Evolutionary conservation across 2,888 invertebrate species (phyloP).

Genomic region (Hofmannophila pseudospretella): DNA sequence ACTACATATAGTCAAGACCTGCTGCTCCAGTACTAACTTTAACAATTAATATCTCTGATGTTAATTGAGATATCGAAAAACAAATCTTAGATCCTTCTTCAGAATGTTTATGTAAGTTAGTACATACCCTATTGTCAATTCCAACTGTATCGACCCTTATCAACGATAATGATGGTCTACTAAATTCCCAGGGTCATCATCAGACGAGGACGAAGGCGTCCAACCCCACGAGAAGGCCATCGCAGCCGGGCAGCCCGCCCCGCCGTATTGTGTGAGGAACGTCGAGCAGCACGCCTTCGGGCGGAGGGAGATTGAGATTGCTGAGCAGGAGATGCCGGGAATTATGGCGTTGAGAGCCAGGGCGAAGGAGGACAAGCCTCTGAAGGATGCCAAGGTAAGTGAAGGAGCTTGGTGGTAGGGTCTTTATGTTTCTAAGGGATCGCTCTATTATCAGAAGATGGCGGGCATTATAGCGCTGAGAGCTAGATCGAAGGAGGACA

Average conservation of each 20-base stretch:
- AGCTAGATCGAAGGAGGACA: conserved; percentile 78
- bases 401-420: too few species aligned
- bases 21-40: too few species aligned
- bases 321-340: conserved; percentile 99
- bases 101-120: too few species aligned
- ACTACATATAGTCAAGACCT: too few species aligned
- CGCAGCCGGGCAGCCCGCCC: conserved; percentile 88
- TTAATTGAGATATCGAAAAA: too few species aligned
- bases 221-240: conserved; percentile 96
- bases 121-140: too few species aligned
- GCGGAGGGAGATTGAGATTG: conserved; percentile 97
- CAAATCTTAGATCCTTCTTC: too few species aligned
- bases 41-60: too few species aligned
- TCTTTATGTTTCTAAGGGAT: too few species aligned
- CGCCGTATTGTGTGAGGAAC: conserved; percentile 96
- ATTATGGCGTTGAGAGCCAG: conserved; percentile 95
- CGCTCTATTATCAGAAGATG: too few species aligned
- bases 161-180: background rate
- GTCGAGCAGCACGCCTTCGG: conserved; percentile 96
- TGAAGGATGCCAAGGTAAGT: conserved; percentile 91
- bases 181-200: conserved; percentile 87
- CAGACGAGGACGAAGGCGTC: conserved; percentile 91
- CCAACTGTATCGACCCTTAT: too few species aligned
- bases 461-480: conserved; percentile 88
- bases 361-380: conserved; percentile 94